Percentiles rank a stretch among this genome's conserved stretches.
Evolutionary conservation across 2,888 invertebrate species (phyloP).

Genomic region (Cremastinae sp.): DNA sequence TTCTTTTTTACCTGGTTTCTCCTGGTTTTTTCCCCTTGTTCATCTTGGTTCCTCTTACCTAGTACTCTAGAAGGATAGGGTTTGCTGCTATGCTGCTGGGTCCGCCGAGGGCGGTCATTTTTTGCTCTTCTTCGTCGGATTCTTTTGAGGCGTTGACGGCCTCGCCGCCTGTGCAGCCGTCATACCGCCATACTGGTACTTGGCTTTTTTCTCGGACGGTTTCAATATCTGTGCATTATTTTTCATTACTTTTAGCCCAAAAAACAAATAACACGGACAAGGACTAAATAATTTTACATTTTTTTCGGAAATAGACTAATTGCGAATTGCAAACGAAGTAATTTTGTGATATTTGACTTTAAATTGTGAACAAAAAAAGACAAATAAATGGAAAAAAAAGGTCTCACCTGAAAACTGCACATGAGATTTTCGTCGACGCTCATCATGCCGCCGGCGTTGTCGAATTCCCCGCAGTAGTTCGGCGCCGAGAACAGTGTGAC

Average conservation of each 20-base stretch:
- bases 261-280: no score
- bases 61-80: conserved; percentile 75
- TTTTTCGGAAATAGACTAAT: no score
- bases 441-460: conserved; percentile 99
- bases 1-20: conserved; percentile 37
- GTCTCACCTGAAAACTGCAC: conserved; percentile 98
- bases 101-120: conserved; percentile 84
- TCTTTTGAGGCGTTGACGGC: conserved; percentile 92
- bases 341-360: no score
- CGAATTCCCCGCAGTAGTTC: conserved; percentile 98
- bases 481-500: conserved; percentile 99
- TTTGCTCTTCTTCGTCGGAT: conserved; percentile 81
- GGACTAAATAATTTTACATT: no score
- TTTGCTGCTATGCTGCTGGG: conserved; percentile 76
- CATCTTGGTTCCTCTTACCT: conserved; percentile 45
- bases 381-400: background rate
- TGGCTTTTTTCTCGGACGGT: conserved; percentile 99
- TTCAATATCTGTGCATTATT: conserved; percentile 92
- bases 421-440: conserved; percentile 99
- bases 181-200: conserved; percentile 97
- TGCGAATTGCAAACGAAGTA: no score
- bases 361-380: conserved; percentile 49
- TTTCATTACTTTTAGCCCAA: no score
- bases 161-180: conserved; percentile 87
- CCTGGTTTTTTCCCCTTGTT: conserved; percentile 42